phyloP scores from a whole-genome alignment of 2,888 invertebrate species.

The Drosophila bunnanda region DNA sequence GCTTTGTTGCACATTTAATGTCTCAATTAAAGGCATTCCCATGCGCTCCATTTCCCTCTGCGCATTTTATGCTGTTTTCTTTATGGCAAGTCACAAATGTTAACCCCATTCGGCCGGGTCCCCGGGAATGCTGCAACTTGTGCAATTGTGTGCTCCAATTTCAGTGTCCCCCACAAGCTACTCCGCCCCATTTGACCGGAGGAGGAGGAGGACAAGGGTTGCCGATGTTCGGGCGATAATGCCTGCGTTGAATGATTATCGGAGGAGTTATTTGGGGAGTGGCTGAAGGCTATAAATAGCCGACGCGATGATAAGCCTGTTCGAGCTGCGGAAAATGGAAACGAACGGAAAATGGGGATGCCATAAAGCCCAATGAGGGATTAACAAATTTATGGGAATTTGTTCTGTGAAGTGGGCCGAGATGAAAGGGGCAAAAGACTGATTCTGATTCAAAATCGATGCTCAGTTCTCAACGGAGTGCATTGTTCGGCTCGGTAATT shows the following conservation, averaged over 20 bases:
- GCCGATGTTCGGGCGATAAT: slow-evolving; percentile 26
- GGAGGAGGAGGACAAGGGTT: slow-evolving; percentile 3
- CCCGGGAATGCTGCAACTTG: slow-evolving; percentile 45
- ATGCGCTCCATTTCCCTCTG: slow-evolving; percentile 37
- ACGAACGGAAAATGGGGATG: slow-evolving; percentile 17
- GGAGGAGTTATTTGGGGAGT: slow-evolving; percentile 40
- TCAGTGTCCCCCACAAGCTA: slow-evolving; percentile 15
- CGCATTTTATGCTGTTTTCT: slow-evolving; percentile 13
- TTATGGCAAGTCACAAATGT: slow-evolving; percentile 43
- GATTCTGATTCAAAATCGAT: slow-evolving; percentile 22
- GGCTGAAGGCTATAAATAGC: slow-evolving; percentile 33
- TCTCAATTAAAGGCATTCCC: slow-evolving; percentile 70
- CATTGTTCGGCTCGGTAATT: slow-evolving; percentile 20
- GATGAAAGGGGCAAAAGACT: slow-evolving; percentile 22
- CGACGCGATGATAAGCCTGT: slow-evolving; percentile 41
- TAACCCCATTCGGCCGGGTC: slow-evolving; percentile 28
- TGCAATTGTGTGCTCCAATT: slow-evolving; percentile 52
- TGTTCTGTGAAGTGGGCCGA: slow-evolving; percentile 29
- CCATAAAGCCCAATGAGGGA: slow-evolving; percentile 41
- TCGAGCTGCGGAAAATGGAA: slow-evolving; percentile 10
- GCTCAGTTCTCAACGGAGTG: slow-evolving; percentile 1
- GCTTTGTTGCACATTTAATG: slow-evolving; percentile 57
- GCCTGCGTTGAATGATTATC: slow-evolving; percentile 55
- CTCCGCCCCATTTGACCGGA: slow-evolving; percentile 25
- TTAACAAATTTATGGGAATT: slow-evolving; percentile 39